phyloP scores from a whole-genome alignment of 92 coral and sea anemone genomes.

The Siderastrea radians region DNA sequence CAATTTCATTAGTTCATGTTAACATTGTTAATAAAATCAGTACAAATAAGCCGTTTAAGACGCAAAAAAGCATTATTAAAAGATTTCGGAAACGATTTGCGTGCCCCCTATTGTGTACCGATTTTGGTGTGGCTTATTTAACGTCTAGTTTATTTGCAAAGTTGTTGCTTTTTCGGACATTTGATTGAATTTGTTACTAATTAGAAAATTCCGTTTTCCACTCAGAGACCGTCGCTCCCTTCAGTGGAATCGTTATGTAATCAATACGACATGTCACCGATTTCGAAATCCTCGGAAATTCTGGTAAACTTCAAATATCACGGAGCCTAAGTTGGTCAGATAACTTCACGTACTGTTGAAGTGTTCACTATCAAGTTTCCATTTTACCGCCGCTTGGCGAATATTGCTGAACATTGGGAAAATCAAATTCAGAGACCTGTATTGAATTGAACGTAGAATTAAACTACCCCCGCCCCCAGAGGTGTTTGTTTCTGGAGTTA shows the following conservation, averaged over 20 bases:
- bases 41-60: not conserved
- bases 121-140: not conserved
- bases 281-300: constrained; percentile 1
- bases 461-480: too few species aligned
- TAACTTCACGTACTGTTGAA: constrained; percentile 1
- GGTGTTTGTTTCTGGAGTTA: too few species aligned
- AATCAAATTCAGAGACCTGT: too few species aligned
- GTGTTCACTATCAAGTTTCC: not conserved
- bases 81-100: not conserved
- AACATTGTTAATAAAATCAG: not conserved
- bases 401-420: too few species aligned
- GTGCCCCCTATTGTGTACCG: not conserved
- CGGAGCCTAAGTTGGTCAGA: not conserved
- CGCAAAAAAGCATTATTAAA: not conserved
- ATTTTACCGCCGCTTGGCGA: not conserved
- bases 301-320: not conserved
- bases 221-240: not conserved
- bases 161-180: not conserved
- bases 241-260: not conserved
- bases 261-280: constrained; percentile 2
- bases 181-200: not conserved
- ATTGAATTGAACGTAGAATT: too few species aligned
- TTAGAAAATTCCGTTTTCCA: not conserved
- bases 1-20: not conserved
- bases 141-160: not conserved